Evolutionary conservation across 2,888 invertebrate genomes (phyloP).

Genomic region (Acholoe squamosa): DNA sequence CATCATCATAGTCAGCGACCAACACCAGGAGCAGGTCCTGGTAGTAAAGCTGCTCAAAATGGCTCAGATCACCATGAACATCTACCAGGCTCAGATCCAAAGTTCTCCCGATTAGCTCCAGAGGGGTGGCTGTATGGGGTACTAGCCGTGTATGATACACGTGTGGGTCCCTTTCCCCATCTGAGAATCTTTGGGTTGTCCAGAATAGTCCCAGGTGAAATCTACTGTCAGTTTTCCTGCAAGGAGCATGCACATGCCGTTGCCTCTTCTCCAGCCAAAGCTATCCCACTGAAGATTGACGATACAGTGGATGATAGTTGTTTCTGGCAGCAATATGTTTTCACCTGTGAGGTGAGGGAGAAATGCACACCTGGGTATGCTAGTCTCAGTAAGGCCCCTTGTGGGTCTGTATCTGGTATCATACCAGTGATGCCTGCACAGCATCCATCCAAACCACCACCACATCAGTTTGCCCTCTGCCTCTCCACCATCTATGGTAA

Average conservation of each 20-base stretch:
- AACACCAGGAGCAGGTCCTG: too few species aligned
- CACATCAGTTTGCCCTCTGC: background rate
- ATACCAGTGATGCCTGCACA: background rate
- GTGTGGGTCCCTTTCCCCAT: conserved; percentile 9
- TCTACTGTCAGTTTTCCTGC: conserved; percentile 46
- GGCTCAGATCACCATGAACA: background rate
- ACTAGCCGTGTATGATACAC: background rate
- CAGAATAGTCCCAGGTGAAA: background rate
- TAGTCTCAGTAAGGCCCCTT: conserved; percentile 20
- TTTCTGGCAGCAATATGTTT: conserved; percentile 24
- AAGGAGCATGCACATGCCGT: conserved; percentile 22
- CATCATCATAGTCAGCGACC: too few species aligned
- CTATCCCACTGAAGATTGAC: background rate
- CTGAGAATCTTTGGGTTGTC: background rate
- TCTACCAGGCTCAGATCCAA: background rate
- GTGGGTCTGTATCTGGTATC: background rate
- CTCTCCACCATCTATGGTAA: conserved; percentile 11
- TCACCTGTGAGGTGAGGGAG: background rate
- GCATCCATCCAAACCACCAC: background rate
- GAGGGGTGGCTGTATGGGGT: conserved; percentile 31
- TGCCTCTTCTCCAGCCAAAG: background rate
- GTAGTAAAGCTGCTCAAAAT: background rate
- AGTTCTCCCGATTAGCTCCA: background rate
- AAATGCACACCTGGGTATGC: conserved; percentile 23
- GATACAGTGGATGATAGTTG: background rate